Conservation (phyloP, 2,797 vertebrate genomes). For the Micrastur ruficollis region DNA sequence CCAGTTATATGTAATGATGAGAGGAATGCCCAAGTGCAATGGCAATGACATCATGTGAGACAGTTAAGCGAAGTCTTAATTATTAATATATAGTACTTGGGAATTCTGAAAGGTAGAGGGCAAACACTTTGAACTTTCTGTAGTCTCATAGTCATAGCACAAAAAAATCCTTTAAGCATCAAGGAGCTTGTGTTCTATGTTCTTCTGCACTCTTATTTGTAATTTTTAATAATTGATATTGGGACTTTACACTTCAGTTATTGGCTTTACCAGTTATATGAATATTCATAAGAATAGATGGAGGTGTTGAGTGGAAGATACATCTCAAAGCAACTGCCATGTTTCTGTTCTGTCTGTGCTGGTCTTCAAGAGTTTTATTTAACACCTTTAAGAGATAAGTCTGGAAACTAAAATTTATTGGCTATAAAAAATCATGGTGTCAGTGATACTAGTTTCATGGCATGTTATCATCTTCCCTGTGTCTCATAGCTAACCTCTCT, state of each 20-base stretch:
- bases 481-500: not conserved
- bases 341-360: not conserved
- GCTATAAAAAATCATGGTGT: not conserved
- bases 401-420: not conserved
- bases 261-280: not conserved
- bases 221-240: not conserved
- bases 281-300: not conserved
- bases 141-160: not conserved
- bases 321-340: not conserved
- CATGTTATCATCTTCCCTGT: accelerated
- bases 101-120: not conserved
- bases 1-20: not conserved
- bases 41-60: not conserved
- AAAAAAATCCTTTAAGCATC: not conserved
- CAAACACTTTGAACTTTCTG: not conserved
- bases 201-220: not conserved
- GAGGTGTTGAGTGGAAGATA: not conserved
- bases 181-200: not conserved
- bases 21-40: not conserved
- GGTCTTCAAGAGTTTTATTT: not conserved
- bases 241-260: not conserved
- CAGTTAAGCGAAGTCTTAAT: not conserved
- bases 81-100: not conserved
- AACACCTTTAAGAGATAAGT: not conserved
- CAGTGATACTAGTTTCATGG: not conserved